Base-by-base conservation (phyloP, 2,888 invertebrate genomes). In the Tortricodes alternella region DNA sequence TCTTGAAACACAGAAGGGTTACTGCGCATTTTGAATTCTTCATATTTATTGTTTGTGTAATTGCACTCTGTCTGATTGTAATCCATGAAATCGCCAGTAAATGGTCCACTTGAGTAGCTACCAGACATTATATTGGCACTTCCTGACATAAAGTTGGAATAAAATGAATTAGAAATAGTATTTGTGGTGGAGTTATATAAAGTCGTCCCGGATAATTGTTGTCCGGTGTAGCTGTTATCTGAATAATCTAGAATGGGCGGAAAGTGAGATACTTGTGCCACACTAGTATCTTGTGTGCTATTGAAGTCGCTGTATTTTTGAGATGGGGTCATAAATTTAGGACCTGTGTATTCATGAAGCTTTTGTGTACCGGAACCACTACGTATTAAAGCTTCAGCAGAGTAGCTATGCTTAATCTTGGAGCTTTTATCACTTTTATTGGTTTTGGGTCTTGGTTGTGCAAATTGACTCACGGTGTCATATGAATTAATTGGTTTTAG, bases 251-350 rank as follows among this genome's bases (percentile, higher is more conserved):
- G 62, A 37, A 90, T 83, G 11, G 89, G 82, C 11, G 90, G 89
- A 51, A 89, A 90, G 69, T 90, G 90, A 7, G 90, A 90, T 1
- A 90, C 89, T 71, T 90, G 90, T 19, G 90, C 90, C 1, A 89
- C 79, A 41, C 83, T 80, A 55, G 76, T 82, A 15, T 90, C 90
- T 62, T 85, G 88, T 0, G 77, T 24, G 4, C 74, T 53, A 60
- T 76, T 81, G 53, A 80, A 89, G 49, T 89, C 88, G 55, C 78
- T 79, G 61, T 85, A 88, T 66, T 89, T 90, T 60, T 89, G 89
- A 9, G 83, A 41, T 2, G 81, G 65, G 60, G 78, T 71, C 64
- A 81, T 71, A 62, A 84, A 88, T 62, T 89, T 90, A 2, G 74
- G 61, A 41, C 70, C 76, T 43, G 61, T 74, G 27, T 69, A 75